Evolutionary conservation across 2,888 invertebrate genomes (phyloP), one percentile per base, ranked within the genome.

Genomic region (Eilema depressum): DNA sequence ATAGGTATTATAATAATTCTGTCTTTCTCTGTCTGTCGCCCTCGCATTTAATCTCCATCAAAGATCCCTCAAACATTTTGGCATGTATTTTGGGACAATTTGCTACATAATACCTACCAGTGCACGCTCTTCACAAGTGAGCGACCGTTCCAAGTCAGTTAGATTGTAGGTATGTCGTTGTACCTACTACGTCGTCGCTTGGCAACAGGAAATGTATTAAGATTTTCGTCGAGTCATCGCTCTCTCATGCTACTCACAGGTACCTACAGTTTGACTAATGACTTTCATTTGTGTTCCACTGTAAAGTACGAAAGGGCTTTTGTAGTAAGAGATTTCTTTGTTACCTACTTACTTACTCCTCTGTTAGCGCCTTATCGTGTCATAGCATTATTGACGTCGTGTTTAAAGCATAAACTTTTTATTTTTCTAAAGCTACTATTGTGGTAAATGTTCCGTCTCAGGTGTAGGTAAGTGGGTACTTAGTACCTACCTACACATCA

Each of bases 121-220:
- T 25, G 25, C 0, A 60, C 30, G 26, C 10, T 60, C 3, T 60
- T 60, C 20, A 28, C 20, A 30, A 60, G n/a, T n/a, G 20, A 60
- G 11, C 20, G 28, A 8, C 26, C 28, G 20, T n/a, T 30, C 11
- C 1, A 61, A 33, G 33, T 61, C 23, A 20, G n/a, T n/a, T 33
- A 30, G 61, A n/a, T n/a, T 53, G 8, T 53, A 53, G 53, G 53
- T 53, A n/a, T 10, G 10, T 12, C n/a, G 10, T 12, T 33, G 12
- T 17, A 61, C 12, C 20, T 61, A 20, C 28, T 11, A 33, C 14
- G 23, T 61, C 30, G 33, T 33, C 23, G 23, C 26, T 23, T n/a
- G n/a, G 61, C 33, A 33, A 61, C 61, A 33, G 20, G n/a, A 60
- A 60, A 60, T 33, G 33, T 61, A 33, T 61, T 61, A 61, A 33